A percentile compares a stretch with the other conserved stretches of the same genome.
Evolutionary conservation across 2,797 vertebrate genomes (phyloP).

Genomic region (Mormyrops attenuatus): DNA sequence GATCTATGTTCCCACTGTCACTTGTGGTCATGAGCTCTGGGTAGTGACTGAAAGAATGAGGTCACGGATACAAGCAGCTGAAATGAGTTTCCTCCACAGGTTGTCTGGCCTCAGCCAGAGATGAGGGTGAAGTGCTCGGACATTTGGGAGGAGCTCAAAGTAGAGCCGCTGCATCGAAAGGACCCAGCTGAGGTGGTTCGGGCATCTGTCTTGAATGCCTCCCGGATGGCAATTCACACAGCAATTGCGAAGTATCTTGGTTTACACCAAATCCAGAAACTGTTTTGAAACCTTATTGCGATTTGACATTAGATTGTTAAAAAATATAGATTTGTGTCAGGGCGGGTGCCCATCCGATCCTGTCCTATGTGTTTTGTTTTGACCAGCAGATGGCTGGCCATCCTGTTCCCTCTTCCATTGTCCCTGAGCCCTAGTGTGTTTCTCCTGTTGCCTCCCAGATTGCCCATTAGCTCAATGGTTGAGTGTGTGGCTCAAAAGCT

Average conservation of each 20-base stretch:
- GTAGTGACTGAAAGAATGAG: neutral
- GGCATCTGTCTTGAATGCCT: neutral
- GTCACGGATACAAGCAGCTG: neutral
- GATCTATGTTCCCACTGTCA: neutral
- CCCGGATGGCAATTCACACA: neutral
- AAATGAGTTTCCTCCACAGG: neutral
- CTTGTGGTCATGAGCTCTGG: neutral
- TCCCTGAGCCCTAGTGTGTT: neutral
- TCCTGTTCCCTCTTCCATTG: neutral
- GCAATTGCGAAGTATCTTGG: neutral
- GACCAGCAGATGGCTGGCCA: neutral
- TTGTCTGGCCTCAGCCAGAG: neutral
- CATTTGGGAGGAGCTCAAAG: neutral
- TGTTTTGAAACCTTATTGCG: neutral
- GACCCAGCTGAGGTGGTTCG: neutral
- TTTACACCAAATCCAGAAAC: neutral
- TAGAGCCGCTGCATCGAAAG: neutral
- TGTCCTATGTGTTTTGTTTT: neutral
- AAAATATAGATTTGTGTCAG: too few relatives aligned
- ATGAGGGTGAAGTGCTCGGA: neutral
- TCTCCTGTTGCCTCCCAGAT: neutral
- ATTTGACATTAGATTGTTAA: neutral
- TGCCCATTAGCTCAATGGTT: neutral
- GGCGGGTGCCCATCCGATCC: neutral
- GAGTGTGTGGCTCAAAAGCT: neutral